phyloP scores from a whole-genome alignment of 2,797 vertebrate genomes.

The Astyanax mexicanus region DNA sequence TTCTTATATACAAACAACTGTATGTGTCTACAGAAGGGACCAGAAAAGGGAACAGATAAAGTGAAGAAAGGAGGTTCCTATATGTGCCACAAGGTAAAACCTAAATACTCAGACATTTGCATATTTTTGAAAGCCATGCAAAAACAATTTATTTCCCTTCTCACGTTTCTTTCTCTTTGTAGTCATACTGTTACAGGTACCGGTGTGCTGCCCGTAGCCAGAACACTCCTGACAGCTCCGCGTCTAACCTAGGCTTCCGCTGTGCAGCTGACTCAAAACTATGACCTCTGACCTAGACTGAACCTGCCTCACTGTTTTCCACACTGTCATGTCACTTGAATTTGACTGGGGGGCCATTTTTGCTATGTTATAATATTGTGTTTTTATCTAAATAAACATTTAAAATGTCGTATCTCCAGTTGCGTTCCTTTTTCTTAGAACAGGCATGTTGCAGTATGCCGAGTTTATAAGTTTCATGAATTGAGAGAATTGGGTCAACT shows the following conservation, averaged over 20 bases:
- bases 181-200: constrained; percentile 98
- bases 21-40: constrained; percentile 81
- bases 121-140: too few species aligned
- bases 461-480: too few species aligned
- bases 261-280: constrained; percentile 77
- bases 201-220: constrained; percentile 96
- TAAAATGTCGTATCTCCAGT: too few species aligned
- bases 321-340: not conserved
- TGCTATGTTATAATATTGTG: not conserved
- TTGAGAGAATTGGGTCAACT: too few species aligned
- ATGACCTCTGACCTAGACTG: constrained; percentile 20
- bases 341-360: not conserved
- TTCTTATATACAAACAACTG: too few species aligned
- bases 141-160: not conserved
- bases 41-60: constrained; percentile 84
- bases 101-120: not conserved
- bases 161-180: constrained; percentile 15
- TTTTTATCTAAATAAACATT: not conserved
- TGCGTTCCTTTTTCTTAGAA: too few species aligned
- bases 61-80: constrained; percentile 99
- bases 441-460: too few species aligned
- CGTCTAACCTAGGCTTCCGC: constrained; percentile 97
- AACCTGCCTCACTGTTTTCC: not conserved
- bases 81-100: constrained; percentile 96
- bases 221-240: constrained; percentile 93